Base-by-base conservation (phyloP, 2,113 vertebrate species). In the Indicator indicator region DNA sequence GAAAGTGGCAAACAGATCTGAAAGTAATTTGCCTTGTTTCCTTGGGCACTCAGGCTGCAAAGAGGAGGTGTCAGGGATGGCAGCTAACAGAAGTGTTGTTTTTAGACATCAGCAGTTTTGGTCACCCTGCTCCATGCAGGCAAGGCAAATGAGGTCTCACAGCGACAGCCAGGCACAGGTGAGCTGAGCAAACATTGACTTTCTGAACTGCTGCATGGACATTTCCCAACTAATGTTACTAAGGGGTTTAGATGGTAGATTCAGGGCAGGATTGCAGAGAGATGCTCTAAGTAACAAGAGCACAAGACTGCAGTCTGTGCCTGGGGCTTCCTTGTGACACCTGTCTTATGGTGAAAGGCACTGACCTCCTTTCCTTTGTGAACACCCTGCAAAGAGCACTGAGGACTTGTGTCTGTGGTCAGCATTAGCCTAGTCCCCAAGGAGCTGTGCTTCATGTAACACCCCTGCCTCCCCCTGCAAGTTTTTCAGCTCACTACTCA, bases 311-410 rank as follows among this genome's bases (percentile, higher is more conserved):
- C 15, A 52, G 32, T 6, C 58, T 69, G 60, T 40, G 62, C 63
- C 52, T 81, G 67, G 73, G 59, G 52, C 27, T 88, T 89, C 58
- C 40, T 32, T 60, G 70, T 1, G 3, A 59, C 36, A n/a, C 33
- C 33, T 7, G 15, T 54, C 68, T 58, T 48, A 36, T 6, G 11
- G 56, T 1, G 3, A 73, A n/a, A 0, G 2, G 23, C 44, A 79
- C 6, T 59, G 73, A 62, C 12, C 50, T 70, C 58, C 19, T 36
- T 67, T 46, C 7, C 58, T 62, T 58, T 15, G 42, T 55, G 46
- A 77, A 30, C 4, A 9, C 9, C 44, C 88, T 50, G 16, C 50
- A 65, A 46, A 70, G 46, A 72, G 38, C 70, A 84, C 44, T 1
- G n/a, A 84, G 63, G 52, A 10, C 64, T 77, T 0, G 0, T 58